These are phyloP conservation scores for Channa maculata DNA, from an alignment of 2,113 vertebrate genomes.

Conservation along the genomic window DNA sequence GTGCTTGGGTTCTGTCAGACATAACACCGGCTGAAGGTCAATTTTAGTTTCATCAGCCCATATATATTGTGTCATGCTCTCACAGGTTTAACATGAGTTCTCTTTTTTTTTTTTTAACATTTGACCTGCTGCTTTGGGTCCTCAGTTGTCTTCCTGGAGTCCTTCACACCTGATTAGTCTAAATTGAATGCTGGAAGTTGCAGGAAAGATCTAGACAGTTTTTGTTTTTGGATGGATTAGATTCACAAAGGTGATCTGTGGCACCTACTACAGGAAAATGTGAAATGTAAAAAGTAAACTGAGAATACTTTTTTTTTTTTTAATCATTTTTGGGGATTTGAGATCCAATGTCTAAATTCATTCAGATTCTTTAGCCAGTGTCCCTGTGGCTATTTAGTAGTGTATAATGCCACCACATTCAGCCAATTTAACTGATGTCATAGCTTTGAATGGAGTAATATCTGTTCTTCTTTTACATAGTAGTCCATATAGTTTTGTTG, in stretches of 20 bases:
- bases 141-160: conserved; percentile 12
- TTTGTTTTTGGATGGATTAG: background rate
- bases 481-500: no score
- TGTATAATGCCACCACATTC: no score
- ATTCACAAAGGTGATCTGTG: background rate
- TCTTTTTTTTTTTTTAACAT: conserved; percentile 19
- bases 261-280: no score
- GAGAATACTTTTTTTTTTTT: no score
- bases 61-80: conserved; percentile 49
- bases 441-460: no score
- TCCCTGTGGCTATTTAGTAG: no score
- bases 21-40: conserved; percentile 60
- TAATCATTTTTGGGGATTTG: no score
- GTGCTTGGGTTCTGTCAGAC: conserved; percentile 33
- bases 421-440: no score
- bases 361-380: no score
- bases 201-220: background rate
- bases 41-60: conserved; percentile 49
- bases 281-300: no score
- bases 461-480: no score
- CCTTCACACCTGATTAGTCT: conserved; percentile 48
- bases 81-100: conserved; percentile 21
- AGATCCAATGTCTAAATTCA: no score
- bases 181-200: conserved; percentile 18
- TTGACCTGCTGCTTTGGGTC: conserved; percentile 16